Evolutionary conservation across 2,888 invertebrate genomes (phyloP).

Genomic region (Drosophila mimetica): DNA sequence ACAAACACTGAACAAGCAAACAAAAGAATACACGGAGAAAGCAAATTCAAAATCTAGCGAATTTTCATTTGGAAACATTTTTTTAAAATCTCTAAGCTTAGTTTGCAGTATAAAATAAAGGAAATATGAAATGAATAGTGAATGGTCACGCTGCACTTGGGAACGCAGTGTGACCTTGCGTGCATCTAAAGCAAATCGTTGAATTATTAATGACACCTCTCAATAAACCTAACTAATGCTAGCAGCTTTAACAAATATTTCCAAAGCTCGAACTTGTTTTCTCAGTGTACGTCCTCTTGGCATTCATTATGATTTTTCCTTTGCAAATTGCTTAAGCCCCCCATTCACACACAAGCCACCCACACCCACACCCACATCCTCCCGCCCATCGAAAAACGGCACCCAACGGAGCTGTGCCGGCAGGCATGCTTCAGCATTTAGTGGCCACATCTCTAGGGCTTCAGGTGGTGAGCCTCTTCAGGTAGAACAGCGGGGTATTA

Average conservation of each 20-base stretch:
- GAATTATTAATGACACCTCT: too few species aligned
- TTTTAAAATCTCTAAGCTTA: too few species aligned
- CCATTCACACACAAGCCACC: slow-evolving; percentile 25
- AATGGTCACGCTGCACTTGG: background rate
- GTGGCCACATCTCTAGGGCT: slow-evolving; percentile 40
- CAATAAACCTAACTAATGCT: too few species aligned
- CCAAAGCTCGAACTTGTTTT: background rate
- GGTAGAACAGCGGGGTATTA: slow-evolving; percentile 6
- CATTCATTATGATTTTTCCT: slow-evolving; percentile 41
- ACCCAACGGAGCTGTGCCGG: slow-evolving; percentile 38
- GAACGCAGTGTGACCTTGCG: background rate
- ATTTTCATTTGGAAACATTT: too few species aligned
- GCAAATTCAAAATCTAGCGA: background rate
- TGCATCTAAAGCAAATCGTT: background rate
- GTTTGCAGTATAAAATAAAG: too few species aligned
- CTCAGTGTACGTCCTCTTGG: slow-evolving; percentile 22
- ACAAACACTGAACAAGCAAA: slow-evolving; percentile 29
- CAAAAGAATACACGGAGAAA: slow-evolving; percentile 11
- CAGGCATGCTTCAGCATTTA: slow-evolving; percentile 37
- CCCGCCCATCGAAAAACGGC: slow-evolving; percentile 25
- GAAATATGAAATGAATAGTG: too few species aligned
- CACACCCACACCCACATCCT: slow-evolving; percentile 21
- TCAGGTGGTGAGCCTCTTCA: slow-evolving; percentile 40
- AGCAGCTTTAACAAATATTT: too few species aligned
- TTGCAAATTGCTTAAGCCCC: slow-evolving; percentile 37